Evolutionary conservation across 2,797 vertebrate genomes (phyloP), one percentile per base, ranked within the genome.

Genomic region (Pampus argenteus): DNA sequence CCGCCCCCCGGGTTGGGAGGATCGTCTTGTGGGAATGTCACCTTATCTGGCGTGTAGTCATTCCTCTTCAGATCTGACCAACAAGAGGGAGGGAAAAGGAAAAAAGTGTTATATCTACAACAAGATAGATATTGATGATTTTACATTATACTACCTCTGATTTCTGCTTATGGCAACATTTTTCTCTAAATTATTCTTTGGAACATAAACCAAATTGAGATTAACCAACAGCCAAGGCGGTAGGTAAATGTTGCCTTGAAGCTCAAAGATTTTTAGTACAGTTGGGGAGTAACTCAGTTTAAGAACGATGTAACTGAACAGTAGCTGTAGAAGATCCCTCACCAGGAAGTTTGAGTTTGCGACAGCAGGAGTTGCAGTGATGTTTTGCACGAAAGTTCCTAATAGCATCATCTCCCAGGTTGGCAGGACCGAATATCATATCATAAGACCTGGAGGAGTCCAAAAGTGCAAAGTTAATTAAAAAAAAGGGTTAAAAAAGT

Each of bases 311-410:
- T 44, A 9, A 29, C 10, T 9, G 7, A 45, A 9, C 9, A 42
- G 50, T 6, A 52, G 15, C 9, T 4, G 38, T 5, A 8, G 28
- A 20, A 47, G 1, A 0, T 40, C 5, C 28, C 92, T 93, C 91
- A 99, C 98, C 98, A 29, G 97, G 98, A 89, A 99, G 98, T 89
- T 99, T 99, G 76, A 99, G 97, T 86, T 99, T 99, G 83, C 97
- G 92, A 87, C 97, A 99, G 93, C 97, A 98, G 67, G 97, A 97
- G 89, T 98, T 99, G 76, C 98, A 99, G 89, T 97, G 97, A 87
- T 99, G 98, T 89, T 98, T 99, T 0, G 98, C 93, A 81, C 97
- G 93, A 79, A 99, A 99, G 89, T 99, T 99, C 79, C 97, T 95
- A 67, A 99, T 98, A 74, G 98, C 98, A 63, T 98, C 98, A 73